Evolutionary conservation across 2,797 vertebrate genomes (phyloP), one percentile per base, ranked within the genome.

Genomic region (Sylvia borin): DNA sequence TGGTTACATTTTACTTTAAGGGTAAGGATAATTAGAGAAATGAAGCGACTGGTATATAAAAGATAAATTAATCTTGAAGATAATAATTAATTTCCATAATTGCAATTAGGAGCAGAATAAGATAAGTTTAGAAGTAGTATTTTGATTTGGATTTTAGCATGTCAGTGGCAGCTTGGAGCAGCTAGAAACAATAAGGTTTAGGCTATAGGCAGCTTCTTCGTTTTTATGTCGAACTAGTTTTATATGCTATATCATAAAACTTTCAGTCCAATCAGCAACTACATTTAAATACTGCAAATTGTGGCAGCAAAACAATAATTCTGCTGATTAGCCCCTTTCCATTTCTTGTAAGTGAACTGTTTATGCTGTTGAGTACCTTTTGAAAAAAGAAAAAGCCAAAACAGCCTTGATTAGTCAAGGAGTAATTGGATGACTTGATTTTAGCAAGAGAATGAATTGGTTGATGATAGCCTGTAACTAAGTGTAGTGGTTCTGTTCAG

Each of bases 271-370:
- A 99, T 99, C 99, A 99, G 99, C 98, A 99, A 97, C 98, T 98
- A 98, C 99, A 99, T 99, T 99, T 98, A 99, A 99, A 98, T 99
- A 99, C 98, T 98, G 98, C 98, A 99, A 99, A 99, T 99, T 99
- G 99, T 98, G 99, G 99, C 99, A 99, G 99, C 99, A 99, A 99
- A 99, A 99, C 99, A 99, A 99, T 99, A 99, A 99, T 99, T 99
- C 99, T 98, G 98, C 99, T 99, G 99, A 99, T 99, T 99, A 99
- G 99, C 98, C 99, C 99, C 98, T 99, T 99, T 99, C 99, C 99
- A 99, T 99, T 98, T 98, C 98, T 99, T 98, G 98, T 99, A 99
- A 99, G 99, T 99, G 99, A 99, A 99, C 99, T 99, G 99, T 99
- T 99, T 99, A 99, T 99, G 99, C 99, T 99, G 99, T 99, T 99